A percentile compares a stretch with the other conserved stretches of the same genome.
These are phyloP conservation scores for Brachyopa scutellaris DNA, from an alignment of 2,888 invertebrate species.

Conservation along the genomic window DNA sequence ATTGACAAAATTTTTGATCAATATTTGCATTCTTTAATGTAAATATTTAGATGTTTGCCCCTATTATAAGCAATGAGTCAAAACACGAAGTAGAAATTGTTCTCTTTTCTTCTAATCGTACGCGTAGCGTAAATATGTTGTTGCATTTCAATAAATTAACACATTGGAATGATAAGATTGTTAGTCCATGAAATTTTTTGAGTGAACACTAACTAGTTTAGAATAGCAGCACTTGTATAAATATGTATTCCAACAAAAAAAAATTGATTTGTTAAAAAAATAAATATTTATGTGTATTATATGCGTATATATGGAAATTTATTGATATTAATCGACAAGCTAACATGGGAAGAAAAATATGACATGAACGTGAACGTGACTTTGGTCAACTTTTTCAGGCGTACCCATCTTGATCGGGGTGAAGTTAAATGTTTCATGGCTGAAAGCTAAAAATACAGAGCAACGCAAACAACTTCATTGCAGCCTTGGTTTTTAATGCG, in stretches of 20 bases:
- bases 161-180: neutral
- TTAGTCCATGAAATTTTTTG: neutral
- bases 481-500: no score
- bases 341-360: neutral
- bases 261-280: no score
- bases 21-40: constrained; percentile 3
- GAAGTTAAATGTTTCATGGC: no score
- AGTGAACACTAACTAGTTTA: constrained; percentile 2
- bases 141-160: constrained; percentile 36
- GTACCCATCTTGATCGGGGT: no score
- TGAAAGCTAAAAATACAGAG: no score
- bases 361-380: no score
- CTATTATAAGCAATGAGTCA: neutral
- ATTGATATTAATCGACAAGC: neutral
- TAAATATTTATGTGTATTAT: no score
- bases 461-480: no score
- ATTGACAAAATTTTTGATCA: neutral
- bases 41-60: neutral
- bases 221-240: constrained; percentile 2
- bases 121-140: constrained; percentile 33
- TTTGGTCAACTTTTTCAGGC: no score
- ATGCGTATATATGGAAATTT: neutral
- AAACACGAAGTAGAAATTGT: neutral
- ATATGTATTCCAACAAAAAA: no score
- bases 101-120: neutral